Base-by-base conservation (phyloP, 37 sponge, comb jelly and placozoan species). In the Hormiphora californensis region DNA sequence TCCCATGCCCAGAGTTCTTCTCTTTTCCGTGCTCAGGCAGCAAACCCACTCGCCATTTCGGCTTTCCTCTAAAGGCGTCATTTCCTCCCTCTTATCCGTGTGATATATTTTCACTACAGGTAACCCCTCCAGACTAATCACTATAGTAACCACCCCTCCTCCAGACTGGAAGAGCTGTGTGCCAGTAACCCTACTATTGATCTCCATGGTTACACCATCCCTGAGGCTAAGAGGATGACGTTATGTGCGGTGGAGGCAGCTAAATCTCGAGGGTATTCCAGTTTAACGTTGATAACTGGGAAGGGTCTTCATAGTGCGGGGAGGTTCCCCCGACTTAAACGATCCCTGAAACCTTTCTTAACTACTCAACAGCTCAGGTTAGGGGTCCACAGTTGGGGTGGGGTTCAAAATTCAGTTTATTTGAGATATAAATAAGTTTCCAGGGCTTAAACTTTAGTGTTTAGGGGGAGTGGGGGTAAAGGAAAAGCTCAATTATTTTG, bases 291-390 rank as follows among this genome's bases (percentile, higher is more conserved):
- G 11, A 73, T 73, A 21, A 73, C 81, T 7, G 81, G 81, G 7
- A 73, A 73, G 25, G 81, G 81, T 21, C 41, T 73, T 5, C 81
- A 73, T 46, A 73, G 81, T 41, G 41, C 46, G n/a, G 81, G 81
- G 19, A 46, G 81, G 21, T n/a, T 41, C 23, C 44, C 81, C 1
- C 40, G 44, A 73, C 81, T 73, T 21, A 73, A 73, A 73, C 46
- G 4, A 4, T 43, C 46, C 12, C 19, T 73, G 0, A 39, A 33
- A 21, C 28, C 81, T 21, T 19, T 40, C 15, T 46, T 73, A 0
- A 33, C 40, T 28, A 41, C 32, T 1, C 81, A 40, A 8, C 39
- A 9, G 4, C 40, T 73, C n/a, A 43, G 17, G 81, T 73, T 4
- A 73, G 81, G 40, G 40, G 3, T 5, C 19, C 34, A 12, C 51